Percentiles rank a stretch among this genome's conserved stretches.
Evolutionary conservation across 2,113 vertebrate species (phyloP).

Genomic region (Indicator indicator): DNA sequence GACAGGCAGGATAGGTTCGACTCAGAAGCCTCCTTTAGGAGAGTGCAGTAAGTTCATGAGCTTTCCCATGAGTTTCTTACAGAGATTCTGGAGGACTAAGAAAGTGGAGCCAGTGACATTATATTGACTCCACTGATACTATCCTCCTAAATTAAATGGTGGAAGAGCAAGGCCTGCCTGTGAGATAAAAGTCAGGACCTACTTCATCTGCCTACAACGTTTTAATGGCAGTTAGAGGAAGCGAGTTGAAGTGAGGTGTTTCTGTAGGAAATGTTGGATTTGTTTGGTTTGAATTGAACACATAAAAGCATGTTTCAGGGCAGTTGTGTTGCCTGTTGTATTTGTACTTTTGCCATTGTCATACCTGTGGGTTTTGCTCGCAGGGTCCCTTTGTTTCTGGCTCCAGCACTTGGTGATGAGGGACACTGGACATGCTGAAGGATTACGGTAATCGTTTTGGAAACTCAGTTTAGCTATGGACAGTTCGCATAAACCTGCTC

Average conservation of each 20-base stretch:
- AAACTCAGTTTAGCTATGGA: background rate
- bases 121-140: slow-evolving; percentile 76
- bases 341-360: background rate
- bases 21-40: background rate
- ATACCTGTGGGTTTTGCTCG: background rate
- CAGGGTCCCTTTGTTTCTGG: background rate
- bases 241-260: background rate
- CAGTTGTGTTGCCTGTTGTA: background rate
- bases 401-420: background rate
- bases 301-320: accelerated
- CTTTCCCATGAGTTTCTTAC: background rate
- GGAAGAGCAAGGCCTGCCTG: slow-evolving; percentile 82
- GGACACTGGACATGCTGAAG: background rate
- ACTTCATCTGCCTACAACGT: slow-evolving; percentile 79
- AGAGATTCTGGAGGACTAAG: slow-evolving; percentile 80
- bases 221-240: background rate
- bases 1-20: background rate
- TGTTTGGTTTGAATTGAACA: background rate
- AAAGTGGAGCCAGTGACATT: slow-evolving; percentile 77
- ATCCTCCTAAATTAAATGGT: slow-evolving; percentile 84
- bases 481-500: background rate
- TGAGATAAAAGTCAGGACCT: slow-evolving; percentile 71
- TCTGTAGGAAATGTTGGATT: background rate
- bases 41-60: background rate
- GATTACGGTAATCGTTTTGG: background rate